Evolutionary conservation across 1,140 invertebrate genomes (phyloP), one percentile per base, ranked within the genome.

Genomic region (Galleria mellonella): DNA sequence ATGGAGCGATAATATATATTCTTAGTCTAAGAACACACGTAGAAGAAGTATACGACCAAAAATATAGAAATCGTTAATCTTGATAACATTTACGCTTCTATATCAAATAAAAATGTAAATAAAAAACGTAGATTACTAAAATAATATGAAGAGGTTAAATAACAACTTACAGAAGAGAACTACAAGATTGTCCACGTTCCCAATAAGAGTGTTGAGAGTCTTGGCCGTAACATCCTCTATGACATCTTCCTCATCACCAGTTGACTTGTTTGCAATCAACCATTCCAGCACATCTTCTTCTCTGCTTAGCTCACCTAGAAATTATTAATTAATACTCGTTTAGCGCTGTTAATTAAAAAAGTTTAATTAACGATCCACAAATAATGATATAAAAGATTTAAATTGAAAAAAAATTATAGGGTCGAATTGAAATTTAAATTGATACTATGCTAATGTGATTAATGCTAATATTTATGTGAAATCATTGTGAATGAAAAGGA

Each of bases 211-310:
- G 48, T 93, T 91, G 32, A 97, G 85, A 12, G 94, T 95, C 86
- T 96, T 96, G 2, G 93, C 89, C 0, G 94, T 96, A 9, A 98
- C 96, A 75, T 97, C 95, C 87, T 98, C 96, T 58, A 98, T 97
- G 38, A 96, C 92, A 72, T 97, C 96, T 69, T 96, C 95, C 72
- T 97, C 96, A 70, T 96, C 94, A 41, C 95, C 96, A 35, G 94
- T 96, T 32, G 94, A 96, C 84, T 97, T 96, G 81, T 96, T 96
- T 53, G 94, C 91, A 42, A 97, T 93, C 63, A 97, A 86, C 96
- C 96, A 97, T 79, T 97, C 94, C 58, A 98, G 86, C 4, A 98
- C 96, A 81, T 97, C 94, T 79, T 97, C 95, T 84, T 97, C 96
- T 62, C 90, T 92, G 46, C 93, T 95, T 47, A 98, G 78, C 87